These are phyloP conservation scores for Cyclophora punctaria DNA, from an alignment of 2,888 invertebrate species.

Conservation along the genomic window DNA sequence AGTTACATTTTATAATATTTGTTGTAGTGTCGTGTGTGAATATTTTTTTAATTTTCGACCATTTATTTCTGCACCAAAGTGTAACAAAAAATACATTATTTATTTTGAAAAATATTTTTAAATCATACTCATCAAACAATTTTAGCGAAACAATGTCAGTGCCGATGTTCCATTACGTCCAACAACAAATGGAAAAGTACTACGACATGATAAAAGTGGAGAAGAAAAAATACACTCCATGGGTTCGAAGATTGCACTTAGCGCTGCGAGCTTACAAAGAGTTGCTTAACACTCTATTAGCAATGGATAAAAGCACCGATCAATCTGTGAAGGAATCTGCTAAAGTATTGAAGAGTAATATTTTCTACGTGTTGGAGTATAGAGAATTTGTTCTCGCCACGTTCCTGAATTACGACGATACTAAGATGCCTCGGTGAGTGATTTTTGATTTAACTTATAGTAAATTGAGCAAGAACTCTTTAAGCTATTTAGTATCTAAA, in stretches of 20 bases:
- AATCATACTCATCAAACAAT: constrained; percentile 24
- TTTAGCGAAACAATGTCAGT: constrained; percentile 94
- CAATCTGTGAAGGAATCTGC: constrained; percentile 83
- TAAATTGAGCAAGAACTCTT: no score
- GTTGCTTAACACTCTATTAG: constrained; percentile 85
- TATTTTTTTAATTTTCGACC: no score
- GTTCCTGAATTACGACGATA: constrained; percentile 87
- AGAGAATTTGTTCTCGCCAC: constrained; percentile 90
- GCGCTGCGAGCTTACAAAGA: constrained; percentile 88
- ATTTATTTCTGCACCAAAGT: no score
- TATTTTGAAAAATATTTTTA: no score
- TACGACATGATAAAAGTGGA: constrained; percentile 89
- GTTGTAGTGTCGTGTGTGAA: no score
- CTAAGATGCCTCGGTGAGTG: constrained; percentile 87
- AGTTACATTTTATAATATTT: no score
- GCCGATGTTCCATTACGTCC: constrained; percentile 94
- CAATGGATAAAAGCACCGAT: constrained; percentile 86
- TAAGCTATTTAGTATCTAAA: no score
- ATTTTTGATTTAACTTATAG: background rate
- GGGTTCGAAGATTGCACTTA: constrained; percentile 91
- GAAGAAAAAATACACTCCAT: constrained; percentile 86
- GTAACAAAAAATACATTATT: no score
- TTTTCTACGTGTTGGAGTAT: constrained; percentile 96
- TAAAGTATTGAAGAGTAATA: constrained; percentile 90
- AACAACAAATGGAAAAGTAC: constrained; percentile 91